A percentile compares a stretch with the other conserved stretches of the same genome.
These are phyloP conservation scores for Oophaga sylvatica DNA, from an alignment of 2,797 vertebrate genomes.

Conservation along the genomic window DNA sequence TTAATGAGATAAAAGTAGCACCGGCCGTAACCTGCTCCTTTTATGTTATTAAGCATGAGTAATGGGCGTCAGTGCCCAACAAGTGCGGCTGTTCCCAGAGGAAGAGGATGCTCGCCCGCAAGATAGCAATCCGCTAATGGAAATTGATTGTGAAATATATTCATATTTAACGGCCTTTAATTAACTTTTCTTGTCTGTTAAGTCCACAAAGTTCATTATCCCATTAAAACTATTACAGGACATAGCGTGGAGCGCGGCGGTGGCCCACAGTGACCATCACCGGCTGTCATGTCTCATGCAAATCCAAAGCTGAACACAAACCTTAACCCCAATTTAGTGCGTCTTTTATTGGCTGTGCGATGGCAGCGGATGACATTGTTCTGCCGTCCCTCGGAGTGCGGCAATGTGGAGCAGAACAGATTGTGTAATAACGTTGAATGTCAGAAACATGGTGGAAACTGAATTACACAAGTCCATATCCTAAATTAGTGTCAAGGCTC, in stretches of 20 bases:
- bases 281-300: slow-evolving; percentile 25
- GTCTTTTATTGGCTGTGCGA: not conserved
- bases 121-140: slow-evolving; percentile 70
- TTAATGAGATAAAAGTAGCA: slow-evolving; percentile 69
- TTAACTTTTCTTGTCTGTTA: slow-evolving; percentile 74
- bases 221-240: slow-evolving; percentile 69
- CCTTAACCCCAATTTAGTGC: slow-evolving; percentile 15
- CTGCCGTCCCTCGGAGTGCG: not conserved
- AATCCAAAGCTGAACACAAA: not conserved
- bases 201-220: slow-evolving; percentile 70
- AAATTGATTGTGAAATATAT: slow-evolving; percentile 76
- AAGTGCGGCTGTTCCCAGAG: slow-evolving; percentile 70
- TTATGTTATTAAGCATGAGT: slow-evolving; percentile 66
- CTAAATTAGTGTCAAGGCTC: slow-evolving; percentile 20
- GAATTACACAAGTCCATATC: slow-evolving; percentile 32
- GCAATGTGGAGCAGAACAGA: slow-evolving; percentile 18
- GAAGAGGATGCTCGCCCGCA: slow-evolving; percentile 71
- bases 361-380: not conserved
- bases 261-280: not conserved
- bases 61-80: slow-evolving; percentile 61
- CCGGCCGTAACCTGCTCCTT: slow-evolving; percentile 63
- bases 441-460: not conserved
- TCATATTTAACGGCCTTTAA: slow-evolving; percentile 79
- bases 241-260: not conserved
- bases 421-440: slow-evolving; percentile 16